Base-by-base conservation (phyloP, 2,888 invertebrate species). In the Drosophila acutilabella region DNA sequence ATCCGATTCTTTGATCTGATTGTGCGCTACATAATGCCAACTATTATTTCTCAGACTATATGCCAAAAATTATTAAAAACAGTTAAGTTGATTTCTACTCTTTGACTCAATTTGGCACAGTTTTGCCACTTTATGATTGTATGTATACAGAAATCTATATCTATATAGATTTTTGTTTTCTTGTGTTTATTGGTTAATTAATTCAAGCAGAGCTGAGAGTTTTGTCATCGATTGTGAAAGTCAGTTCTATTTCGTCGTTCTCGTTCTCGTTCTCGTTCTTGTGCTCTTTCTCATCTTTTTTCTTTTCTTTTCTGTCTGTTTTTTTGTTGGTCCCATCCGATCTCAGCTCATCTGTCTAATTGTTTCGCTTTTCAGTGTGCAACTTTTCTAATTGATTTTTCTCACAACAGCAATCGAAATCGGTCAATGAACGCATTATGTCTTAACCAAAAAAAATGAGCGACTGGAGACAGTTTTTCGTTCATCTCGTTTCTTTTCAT, bases 351-450 rank as follows among this genome's bases (percentile, higher is more conserved):
- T 59, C 45, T 51, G 45, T 65, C 50, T 60, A 67, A 59, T 53
- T 64, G 58, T 74, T 77, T 57, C 45, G 50, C 50, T 78, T 70
- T 80, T 59, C 69, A 67, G 56, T 64, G 80, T 60, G 56, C 75
- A 64, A 79, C 80, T 81, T 85, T 81, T 81, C 82, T 88, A 83
- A 83, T 83, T 88, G 88, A 88, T 85, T 79, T 81, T 83, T 83
- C 82, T 81, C 77, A 77, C 68, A 71, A 16, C 41, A 48, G 54
- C 54, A 23, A 47, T 57, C 23, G 64, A 64, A 64, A 71, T 56
- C 81, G 82, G 82, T 82, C 82, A 82, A 88, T 64, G 82, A 82
- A 82, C 82, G 82, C 85, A 87, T 82, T 82, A 81, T 69, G 40
- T 62, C 42, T 18, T 30, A 30, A 50, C 16, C 20, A 13, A 36